Conservation (phyloP, 2,888 invertebrate species). For the Nebria brevicollis region DNA sequence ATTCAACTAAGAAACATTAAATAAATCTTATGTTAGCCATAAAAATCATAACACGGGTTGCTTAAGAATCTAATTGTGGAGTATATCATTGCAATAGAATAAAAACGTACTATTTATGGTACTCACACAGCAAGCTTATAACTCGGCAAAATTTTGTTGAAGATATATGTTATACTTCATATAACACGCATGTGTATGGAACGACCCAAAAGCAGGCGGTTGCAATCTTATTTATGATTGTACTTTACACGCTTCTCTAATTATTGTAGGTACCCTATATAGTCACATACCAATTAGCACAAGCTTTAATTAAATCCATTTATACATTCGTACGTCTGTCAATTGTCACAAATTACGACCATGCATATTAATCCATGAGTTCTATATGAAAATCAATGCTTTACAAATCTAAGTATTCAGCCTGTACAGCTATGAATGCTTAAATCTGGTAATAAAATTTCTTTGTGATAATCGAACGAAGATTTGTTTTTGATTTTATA, state of each 20-base stretch:
- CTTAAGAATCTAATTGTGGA: slow-evolving; percentile 4
- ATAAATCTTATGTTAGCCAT: not conserved
- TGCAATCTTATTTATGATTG: slow-evolving; percentile 22
- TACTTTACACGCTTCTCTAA: slow-evolving; percentile 17
- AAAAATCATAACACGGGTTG: not conserved
- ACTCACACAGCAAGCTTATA: slow-evolving; percentile 12
- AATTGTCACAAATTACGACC: not conserved
- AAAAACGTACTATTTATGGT: slow-evolving; percentile 33
- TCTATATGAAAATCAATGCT: not conserved
- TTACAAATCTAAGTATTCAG: too few species aligned
- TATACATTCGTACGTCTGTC: not conserved
- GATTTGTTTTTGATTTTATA: too few species aligned
- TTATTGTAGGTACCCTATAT: slow-evolving; percentile 1
- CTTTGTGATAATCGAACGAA: too few species aligned
- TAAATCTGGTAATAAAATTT: too few species aligned
- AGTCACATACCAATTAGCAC: slow-evolving; percentile 6
- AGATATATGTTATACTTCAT: slow-evolving; percentile 12
- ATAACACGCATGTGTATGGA: slow-evolving; percentile 21
- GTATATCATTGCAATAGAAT: slow-evolving; percentile 18
- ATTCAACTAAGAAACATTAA: not conserved
- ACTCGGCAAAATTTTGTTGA: slow-evolving; percentile 2
- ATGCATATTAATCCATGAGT: not conserved
- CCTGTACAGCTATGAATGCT: too few species aligned
- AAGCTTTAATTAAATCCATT: not conserved
- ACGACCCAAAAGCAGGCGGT: slow-evolving; percentile 22